Evolutionary conservation across 1,140 invertebrate species (phyloP).

Genomic region (Caligus rogercresseyi): DNA sequence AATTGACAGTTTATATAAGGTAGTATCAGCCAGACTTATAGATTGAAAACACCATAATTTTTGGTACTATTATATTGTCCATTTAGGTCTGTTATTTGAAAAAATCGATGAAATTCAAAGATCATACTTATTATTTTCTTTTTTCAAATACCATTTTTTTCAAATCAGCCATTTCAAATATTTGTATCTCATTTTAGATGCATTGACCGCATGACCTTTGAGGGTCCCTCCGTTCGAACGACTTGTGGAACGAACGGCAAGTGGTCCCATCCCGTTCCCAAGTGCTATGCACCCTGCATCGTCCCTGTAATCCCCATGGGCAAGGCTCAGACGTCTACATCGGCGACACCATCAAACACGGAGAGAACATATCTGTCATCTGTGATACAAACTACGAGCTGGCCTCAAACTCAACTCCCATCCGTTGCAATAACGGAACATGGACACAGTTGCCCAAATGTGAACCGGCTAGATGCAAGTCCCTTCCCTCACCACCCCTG

Average conservation of each 20-base stretch:
- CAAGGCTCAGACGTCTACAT: slow-evolving; percentile 33
- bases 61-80: too few species aligned
- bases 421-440: slow-evolving; percentile 81
- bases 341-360: slow-evolving; percentile 52
- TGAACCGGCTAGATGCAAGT: slow-evolving; percentile 42
- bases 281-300: slow-evolving; percentile 55
- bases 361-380: slow-evolving; percentile 59
- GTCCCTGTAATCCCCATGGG: slow-evolving; percentile 72
- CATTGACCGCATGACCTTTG: slow-evolving; percentile 25
- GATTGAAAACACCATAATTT: too few species aligned
- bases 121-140: too few species aligned
- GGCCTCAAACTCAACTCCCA: slow-evolving; percentile 43
- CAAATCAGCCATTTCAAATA: too few species aligned
- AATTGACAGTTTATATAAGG: too few species aligned
- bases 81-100: too few species aligned
- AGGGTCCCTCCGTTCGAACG: slow-evolving; percentile 23
- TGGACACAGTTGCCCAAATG: slow-evolving; percentile 84
- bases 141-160: too few species aligned
- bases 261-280: slow-evolving; percentile 37
- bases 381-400: slow-evolving; percentile 40
- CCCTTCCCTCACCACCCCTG: slow-evolving; percentile 10
- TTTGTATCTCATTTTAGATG: too few species aligned
- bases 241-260: slow-evolving; percentile 30
- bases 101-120: too few species aligned
- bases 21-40: too few species aligned